These are phyloP conservation scores for Achroia grisella DNA, from an alignment of 1,140 invertebrate species.

Conservation along the genomic window DNA sequence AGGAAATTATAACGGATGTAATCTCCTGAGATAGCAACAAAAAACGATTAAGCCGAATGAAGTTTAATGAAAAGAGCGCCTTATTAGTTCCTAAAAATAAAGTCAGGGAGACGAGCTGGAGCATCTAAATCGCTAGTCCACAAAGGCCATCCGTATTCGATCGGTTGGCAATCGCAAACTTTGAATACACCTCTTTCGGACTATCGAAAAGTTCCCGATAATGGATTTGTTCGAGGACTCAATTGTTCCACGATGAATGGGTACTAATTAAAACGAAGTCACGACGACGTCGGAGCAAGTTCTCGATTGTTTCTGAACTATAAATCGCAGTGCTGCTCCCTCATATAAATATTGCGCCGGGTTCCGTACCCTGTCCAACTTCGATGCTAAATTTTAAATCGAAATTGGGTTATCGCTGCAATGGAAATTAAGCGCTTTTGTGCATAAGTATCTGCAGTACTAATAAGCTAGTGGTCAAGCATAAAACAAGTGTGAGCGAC, in stretches of 20 bases:
- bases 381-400: slow-evolving; percentile 64
- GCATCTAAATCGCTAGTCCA: slow-evolving; percentile 17
- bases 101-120: slow-evolving; percentile 17
- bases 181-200: slow-evolving; percentile 60
- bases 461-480: too few relatives aligned
- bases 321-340: slow-evolving; percentile 53
- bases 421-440: slow-evolving; percentile 24
- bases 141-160: slow-evolving; percentile 23
- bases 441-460: slow-evolving; percentile 1
- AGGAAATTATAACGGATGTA: too few relatives aligned
- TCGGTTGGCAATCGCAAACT: slow-evolving; percentile 49
- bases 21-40: too few relatives aligned
- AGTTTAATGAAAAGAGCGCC: neutral
- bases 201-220: slow-evolving; percentile 68
- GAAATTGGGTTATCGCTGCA: slow-evolving; percentile 36
- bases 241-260: slow-evolving; percentile 69
- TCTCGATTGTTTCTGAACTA: slow-evolving; percentile 63
- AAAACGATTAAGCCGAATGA: neutral
- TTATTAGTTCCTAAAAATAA: neutral
- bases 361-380: slow-evolving; percentile 31
- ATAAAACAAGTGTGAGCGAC: too few relatives aligned
- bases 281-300: slow-evolving; percentile 56
- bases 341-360: slow-evolving; percentile 59
- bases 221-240: slow-evolving; percentile 64
- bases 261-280: slow-evolving; percentile 71